Evolutionary conservation across 2,888 invertebrate genomes (phyloP), one percentile per base, ranked within the genome.

Genomic region (Dinocampus coccinellae): DNA sequence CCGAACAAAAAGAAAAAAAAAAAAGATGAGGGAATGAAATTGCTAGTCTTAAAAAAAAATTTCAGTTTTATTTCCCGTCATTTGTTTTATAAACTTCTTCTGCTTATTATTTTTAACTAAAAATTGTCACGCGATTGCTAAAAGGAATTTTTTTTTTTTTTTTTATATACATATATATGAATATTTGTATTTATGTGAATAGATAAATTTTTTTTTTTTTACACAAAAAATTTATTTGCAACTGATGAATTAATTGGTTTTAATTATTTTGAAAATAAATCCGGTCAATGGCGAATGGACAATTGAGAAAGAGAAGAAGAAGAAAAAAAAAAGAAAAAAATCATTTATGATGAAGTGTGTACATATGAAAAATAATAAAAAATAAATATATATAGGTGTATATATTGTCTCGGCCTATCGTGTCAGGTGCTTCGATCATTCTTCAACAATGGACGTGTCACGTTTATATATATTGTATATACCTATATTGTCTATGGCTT

Each of bases 401-500:
- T 36, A 20, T 36, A 22, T 52, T 29, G 10, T 33, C 47, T n/a
- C 13, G 29, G 34, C n/a, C 6, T 33, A 16, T 63, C 24, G 24
- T 22, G 57, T 36, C 66, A 66, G 55, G 66, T 66, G 66, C 34
- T 26, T 36, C 53, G 26, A 57, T 55, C 57, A 55, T 34, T 57
- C 34, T n/a, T 16, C 29, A 52, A 55, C 66, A 66, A 57, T 57
- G 57, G 55, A 57, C 39, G 42, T 66, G 13, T 29, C 57, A 57
- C 57, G 66, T 66, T 39, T 58, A 58, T 58, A 26, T 26, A 64
- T 47, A 39, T 39, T 39, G 47, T 47, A 16, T 47, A 16, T 16
- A 7, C 1, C 16, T 47, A 47, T 47, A 47, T 47, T 47, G 7
- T 47, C 68, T 67, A 75, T 74, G 69, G 74, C 61, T 73, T 74